Base-by-base conservation (phyloP, 2,113 vertebrate species). In the Pluvialis apricaria region DNA sequence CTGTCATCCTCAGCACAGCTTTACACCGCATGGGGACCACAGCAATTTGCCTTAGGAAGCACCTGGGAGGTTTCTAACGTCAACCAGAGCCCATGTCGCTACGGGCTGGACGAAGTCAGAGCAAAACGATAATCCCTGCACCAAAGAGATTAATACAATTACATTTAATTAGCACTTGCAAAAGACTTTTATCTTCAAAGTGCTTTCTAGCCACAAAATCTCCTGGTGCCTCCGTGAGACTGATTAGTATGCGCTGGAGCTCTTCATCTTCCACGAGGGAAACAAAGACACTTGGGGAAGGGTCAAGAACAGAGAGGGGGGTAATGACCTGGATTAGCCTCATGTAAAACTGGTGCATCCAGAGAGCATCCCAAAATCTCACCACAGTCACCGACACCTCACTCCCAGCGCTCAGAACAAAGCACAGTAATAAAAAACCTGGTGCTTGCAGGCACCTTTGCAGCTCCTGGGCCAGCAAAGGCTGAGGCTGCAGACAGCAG, bases 171-270 rank as follows among this genome's bases (percentile, higher is more conserved):
- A 96, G 82, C 11, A 11, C 82, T 90, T 70, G 82, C 87, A 70
- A 82, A 49, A 91, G 78, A 69, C 58, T 90, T 94, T 88, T 80
- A 80, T 77, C 85, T 88, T 72, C 86, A 82, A 92, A 91, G 86
- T 2, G 2, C 51, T 72, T 91, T 28, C 54, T 38, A 82, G 88
- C 34, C 71, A n/a, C 40, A 15, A 73, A 49, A 36, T 40, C 93
- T 80, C 87, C 73, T 2, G 72, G 51, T 19, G 28, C 26, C 51
- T 86, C 47, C 0, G 1, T 44, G 70, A 49, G 79, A 58, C 2
- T 2, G 45, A 92, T 62, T 47, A 36, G n/a, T 28, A 45, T 6
- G 17, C 2, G 1, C 34, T 31, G 0, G 8, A 92, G 66, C 24
- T 36, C 20, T 66, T 29, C 2, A 0, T 42, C 54, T 75, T 72